These are phyloP conservation scores for Liolophura sinensis DNA, from an alignment of 1,140 invertebrate genomes.

Conservation along the genomic window DNA sequence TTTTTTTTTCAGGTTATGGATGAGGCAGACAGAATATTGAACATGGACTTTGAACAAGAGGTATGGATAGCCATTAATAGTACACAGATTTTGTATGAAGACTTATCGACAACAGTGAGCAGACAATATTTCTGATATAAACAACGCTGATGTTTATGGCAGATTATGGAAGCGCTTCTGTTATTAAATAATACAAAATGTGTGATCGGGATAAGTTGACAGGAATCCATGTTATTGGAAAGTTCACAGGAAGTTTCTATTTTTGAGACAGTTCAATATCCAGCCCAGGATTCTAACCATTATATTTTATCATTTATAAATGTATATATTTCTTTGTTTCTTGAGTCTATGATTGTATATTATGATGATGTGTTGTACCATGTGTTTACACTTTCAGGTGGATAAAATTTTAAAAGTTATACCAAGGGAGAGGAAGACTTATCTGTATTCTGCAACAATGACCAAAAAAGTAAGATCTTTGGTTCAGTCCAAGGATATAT, in stretches of 20 bases:
- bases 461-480: constrained; percentile 84
- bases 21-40: constrained; percentile 86
- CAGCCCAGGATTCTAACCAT: no score
- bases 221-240: no score
- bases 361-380: constrained; percentile 3
- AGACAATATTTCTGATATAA: no score
- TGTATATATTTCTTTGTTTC: constrained; percentile 7
- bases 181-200: no score
- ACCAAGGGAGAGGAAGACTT: constrained; percentile 84
- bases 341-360: not conserved
- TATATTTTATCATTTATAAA: constrained; percentile 64
- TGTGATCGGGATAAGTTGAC: no score
- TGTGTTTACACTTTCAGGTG: constrained; percentile 65
- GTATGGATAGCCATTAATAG: constrained; percentile 80
- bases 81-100: constrained; percentile 61
- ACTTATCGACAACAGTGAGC: no score
- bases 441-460: constrained; percentile 97
- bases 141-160: no score
- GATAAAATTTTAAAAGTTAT: constrained; percentile 94
- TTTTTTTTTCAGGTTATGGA: constrained; percentile 63
- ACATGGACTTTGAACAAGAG: constrained; percentile 94
- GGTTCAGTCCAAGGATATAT: not conserved
- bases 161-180: no score
- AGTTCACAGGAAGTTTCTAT: no score
- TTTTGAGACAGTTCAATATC: no score